phyloP scores from a whole-genome alignment of 2,888 invertebrate genomes.

The Eucera pruinosa region DNA sequence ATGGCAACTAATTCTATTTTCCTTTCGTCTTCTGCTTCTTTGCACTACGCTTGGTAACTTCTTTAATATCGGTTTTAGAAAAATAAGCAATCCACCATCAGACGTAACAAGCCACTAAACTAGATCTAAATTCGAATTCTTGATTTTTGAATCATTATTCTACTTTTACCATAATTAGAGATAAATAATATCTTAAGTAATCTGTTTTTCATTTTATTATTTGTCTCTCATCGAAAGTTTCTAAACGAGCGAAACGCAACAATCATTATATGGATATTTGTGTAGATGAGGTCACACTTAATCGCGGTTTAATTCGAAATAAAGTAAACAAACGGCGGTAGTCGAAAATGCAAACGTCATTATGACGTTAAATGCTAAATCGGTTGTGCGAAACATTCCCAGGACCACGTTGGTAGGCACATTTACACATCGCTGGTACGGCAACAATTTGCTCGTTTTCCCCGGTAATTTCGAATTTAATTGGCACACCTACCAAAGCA shows the following conservation, averaged over 20 bases:
- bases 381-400: constrained; percentile 53
- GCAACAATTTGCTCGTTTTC: constrained; percentile 57
- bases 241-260: background rate
- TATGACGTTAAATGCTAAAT: constrained; percentile 82
- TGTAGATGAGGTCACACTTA: constrained; percentile 43
- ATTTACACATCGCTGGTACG: constrained; percentile 26
- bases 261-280: constrained; percentile 21
- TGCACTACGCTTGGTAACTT: background rate
- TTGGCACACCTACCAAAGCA: constrained; percentile 62
- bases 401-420: constrained; percentile 31
- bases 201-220: background rate
- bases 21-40: background rate
- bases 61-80: background rate
- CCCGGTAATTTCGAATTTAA: constrained; percentile 75
- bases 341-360: constrained; percentile 78
- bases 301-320: constrained; percentile 78
- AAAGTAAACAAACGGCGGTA: constrained; percentile 75
- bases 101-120: too few relatives aligned
- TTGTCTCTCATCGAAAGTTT: background rate
- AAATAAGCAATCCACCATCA: background rate
- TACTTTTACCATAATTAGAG: background rate
- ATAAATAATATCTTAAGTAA: background rate
- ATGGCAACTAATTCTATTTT: background rate
- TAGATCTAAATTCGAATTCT: background rate
- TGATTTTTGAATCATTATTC: background rate